These are phyloP conservation scores for Cossypha niveicapilla DNA, from an alignment of 2,797 vertebrate species.

Conservation along the genomic window DNA sequence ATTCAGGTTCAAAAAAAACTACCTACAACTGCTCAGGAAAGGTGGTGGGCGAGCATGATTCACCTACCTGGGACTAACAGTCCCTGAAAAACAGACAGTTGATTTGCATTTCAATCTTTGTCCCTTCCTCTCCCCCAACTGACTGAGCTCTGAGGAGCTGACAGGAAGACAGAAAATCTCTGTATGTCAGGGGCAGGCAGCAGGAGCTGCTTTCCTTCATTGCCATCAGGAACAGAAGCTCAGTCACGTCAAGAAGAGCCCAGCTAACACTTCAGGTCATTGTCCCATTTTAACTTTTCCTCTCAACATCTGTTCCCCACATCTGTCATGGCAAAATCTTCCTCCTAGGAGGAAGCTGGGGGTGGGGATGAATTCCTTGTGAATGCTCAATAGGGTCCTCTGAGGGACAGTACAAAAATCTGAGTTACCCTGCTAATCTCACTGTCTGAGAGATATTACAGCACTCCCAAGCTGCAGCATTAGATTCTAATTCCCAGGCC, in stretches of 20 bases:
- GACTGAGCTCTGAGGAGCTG: neutral
- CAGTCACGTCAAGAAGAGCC: neutral
- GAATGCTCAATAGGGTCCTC: neutral
- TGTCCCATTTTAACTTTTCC: neutral
- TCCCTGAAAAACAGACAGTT: neutral
- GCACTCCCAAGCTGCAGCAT: neutral
- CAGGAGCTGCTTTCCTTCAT: fast-evolving
- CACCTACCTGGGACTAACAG: neutral
- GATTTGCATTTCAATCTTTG: neutral
- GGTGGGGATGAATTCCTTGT: conserved; percentile 27
- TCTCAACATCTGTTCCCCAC: conserved; percentile 50
- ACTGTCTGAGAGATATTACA: neutral
- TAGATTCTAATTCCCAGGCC: neutral
- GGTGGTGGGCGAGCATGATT: neutral
- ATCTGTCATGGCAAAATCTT: conserved; percentile 31
- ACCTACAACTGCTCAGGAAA: neutral
- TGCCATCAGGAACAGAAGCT: neutral
- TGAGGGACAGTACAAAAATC: neutral
- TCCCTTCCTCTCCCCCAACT: neutral
- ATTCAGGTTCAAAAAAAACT: neutral
- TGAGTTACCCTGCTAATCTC: neutral
- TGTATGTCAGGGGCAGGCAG: neutral
- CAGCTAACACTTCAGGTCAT: conserved; percentile 4
- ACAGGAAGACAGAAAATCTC: neutral
- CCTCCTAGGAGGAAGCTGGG: conserved; percentile 34